These are phyloP conservation scores for Oeneis ivallda DNA, from an alignment of 2,888 invertebrate species.

Conservation along the genomic window DNA sequence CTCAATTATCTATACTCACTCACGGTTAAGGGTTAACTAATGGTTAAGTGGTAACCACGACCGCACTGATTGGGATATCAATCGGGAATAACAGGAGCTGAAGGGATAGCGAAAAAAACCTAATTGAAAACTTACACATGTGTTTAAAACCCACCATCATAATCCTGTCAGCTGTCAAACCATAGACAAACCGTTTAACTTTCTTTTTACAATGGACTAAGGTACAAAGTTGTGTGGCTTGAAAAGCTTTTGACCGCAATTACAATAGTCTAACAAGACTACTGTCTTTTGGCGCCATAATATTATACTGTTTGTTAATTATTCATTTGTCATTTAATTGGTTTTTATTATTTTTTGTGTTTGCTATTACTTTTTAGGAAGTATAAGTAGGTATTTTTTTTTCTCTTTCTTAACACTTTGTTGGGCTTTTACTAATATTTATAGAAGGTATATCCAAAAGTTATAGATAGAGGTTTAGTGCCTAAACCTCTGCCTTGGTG, in stretches of 20 bases:
- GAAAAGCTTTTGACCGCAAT: slow-evolving; percentile 39
- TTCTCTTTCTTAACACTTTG: background rate
- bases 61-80: slow-evolving; percentile 54
- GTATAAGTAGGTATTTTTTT: background rate
- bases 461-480: too few relatives aligned
- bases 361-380: slow-evolving; percentile 18
- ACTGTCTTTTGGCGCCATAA: slow-evolving; percentile 64
- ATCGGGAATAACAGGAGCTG: slow-evolving; percentile 66
- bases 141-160: slow-evolving; percentile 31
- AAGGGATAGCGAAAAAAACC: slow-evolving; percentile 61
- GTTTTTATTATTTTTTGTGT: slow-evolving; percentile 33
- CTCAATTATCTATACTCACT: slow-evolving; percentile 46
- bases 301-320: slow-evolving; percentile 32
- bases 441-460: too few relatives aligned
- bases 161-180: slow-evolving; percentile 15
- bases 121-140: slow-evolving; percentile 53
- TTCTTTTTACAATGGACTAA: slow-evolving; percentile 25
- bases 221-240: slow-evolving; percentile 22
- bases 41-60: slow-evolving; percentile 45
- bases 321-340: slow-evolving; percentile 37
- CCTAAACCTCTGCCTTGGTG: too few relatives aligned
- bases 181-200: slow-evolving; percentile 16
- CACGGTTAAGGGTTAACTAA: slow-evolving; percentile 41
- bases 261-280: slow-evolving; percentile 37
- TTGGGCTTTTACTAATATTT: background rate